Evolutionary conservation across 2,888 invertebrate genomes (phyloP), one percentile per base, ranked within the genome.

Genomic region (Himalopsyche kuldschensis): DNA sequence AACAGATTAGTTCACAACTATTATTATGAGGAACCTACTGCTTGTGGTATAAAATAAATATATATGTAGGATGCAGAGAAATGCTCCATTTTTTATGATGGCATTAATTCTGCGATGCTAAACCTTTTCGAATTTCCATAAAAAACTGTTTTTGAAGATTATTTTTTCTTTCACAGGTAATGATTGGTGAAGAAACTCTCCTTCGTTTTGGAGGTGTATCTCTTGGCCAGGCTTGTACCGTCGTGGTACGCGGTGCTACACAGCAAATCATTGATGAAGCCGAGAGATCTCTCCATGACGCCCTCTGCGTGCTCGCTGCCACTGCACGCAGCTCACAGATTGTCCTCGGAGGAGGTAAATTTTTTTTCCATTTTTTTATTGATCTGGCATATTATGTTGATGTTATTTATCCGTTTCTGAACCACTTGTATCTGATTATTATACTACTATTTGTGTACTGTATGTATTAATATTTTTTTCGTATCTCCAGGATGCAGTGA

Each of bases 241-340:
- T 99, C 86, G 96, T 99, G 0, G 95, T 99, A 87, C 95, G 99
- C 85, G 99, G 99, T 79, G 99, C 99, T 35, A 99, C 99, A 0
- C 96, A 98, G 90, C 99, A 99, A 90, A 98, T 98, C 88, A 94
- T 99, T 48, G 99, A 99, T 88, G 99, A 99, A 90, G 99, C 99
- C 0, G 99, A 99, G 88, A 94, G 99, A 76, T 99, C 99, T 0
- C 91, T 99, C 79, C 99, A 99, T 89, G 99, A 99, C 89, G 99
- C 99, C 0, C 94, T 99, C 3, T 99, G 99, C 90, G 99, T 99
- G 0, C 92, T 99, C 81, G 94, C 97, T 1, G 98, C 98, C 47
- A 99, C 99, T 5, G 98, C 99, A 10, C 96, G 95, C 87, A 98
- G 99, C 90, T 96, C 97, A 0, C 94, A 96, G 88, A 95, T 97